Base-by-base conservation (phyloP, 2,888 invertebrate species). In the Cecidostiba fungosa region DNA sequence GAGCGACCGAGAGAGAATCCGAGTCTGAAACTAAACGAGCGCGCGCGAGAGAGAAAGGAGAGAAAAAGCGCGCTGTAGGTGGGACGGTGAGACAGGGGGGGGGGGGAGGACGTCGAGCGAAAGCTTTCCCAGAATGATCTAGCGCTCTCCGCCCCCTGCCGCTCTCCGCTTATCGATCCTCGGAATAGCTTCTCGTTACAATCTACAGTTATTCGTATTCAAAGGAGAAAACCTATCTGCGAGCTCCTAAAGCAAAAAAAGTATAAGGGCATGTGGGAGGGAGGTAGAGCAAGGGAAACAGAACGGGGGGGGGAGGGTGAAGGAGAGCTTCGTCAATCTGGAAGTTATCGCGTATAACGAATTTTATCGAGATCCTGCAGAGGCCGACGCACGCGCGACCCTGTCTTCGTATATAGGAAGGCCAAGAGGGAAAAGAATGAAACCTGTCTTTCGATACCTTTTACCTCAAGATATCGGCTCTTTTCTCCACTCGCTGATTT, bases 291-390 rank as follows among this genome's bases (percentile, higher is more conserved):
- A 70, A 69, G 19, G 14, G 62, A 23, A n/a, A n/a, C 3, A 6
- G 79, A 50, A 70, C 5, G 19, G 74, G 23, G 77, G 62, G 74
- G 69, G 85, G 77, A 83, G 74, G 69, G 66, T 62, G 26, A 36
- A 77, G 62, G 72, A 77, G 84, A 84, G 85, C 87, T 87, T 88
- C 79, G 85, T 82, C 85, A 87, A 88, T 86, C 80, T 83, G 74
- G 59, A 43, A 86, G 85, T 83, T 86, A 83, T 83, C 83, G 80
- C 83, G 50, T 86, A 77, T 81, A 84, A 84, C 66, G 77, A 86
- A 84, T 84, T 82, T 82, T 82, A 84, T 84, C 78, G 86, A 36
- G 86, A 86, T 83, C 77, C 69, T 70, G 43, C 78, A 66, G 47
- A 29, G 29, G n/a, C 32, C 39, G 59, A 16, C 29, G 16, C 36